A percentile compares a stretch with the other conserved stretches of the same genome.
Evolutionary conservation across 1,140 invertebrate genomes (phyloP).

Genomic region (Nasonia vitripennis): DNA sequence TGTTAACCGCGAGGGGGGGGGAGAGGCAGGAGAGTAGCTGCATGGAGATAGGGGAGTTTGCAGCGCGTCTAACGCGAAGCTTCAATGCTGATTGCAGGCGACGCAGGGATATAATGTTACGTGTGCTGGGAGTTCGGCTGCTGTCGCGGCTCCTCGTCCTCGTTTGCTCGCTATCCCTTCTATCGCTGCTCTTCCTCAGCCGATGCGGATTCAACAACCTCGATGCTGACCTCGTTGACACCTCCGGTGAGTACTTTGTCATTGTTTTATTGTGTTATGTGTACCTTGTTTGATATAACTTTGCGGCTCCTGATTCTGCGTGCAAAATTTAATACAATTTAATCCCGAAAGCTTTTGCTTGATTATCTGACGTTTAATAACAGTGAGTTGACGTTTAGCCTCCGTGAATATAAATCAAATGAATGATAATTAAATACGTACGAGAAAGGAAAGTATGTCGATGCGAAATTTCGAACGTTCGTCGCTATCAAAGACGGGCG

Average conservation of each 20-base stretch:
- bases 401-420: no score
- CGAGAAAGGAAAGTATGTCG: no score
- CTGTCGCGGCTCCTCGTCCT: conserved; percentile 77
- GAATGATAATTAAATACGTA: no score
- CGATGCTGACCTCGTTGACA: conserved; percentile 66
- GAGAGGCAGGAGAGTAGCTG: neutral
- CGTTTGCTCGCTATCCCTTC: conserved; percentile 75
- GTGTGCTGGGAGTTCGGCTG: conserved; percentile 76
- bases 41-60: neutral
- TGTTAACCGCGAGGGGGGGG: conserved; percentile 51
- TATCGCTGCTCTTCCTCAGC: conserved; percentile 76
- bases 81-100: conserved; percentile 65
- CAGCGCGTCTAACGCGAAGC: neutral
- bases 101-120: conserved; percentile 73
- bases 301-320: no score
- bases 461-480: conserved; percentile 26
- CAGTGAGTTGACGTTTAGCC: no score
- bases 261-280: no score
- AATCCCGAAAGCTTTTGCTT: no score
- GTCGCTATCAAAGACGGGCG: conserved; percentile 5
- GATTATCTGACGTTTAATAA: no score
- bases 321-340: no score
- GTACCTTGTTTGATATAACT: no score
- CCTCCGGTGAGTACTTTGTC: conserved; percentile 63
- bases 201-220: conserved; percentile 75